phyloP scores from a whole-genome alignment of 1,140 invertebrate species.

The Ceratosolen solmsi region DNA sequence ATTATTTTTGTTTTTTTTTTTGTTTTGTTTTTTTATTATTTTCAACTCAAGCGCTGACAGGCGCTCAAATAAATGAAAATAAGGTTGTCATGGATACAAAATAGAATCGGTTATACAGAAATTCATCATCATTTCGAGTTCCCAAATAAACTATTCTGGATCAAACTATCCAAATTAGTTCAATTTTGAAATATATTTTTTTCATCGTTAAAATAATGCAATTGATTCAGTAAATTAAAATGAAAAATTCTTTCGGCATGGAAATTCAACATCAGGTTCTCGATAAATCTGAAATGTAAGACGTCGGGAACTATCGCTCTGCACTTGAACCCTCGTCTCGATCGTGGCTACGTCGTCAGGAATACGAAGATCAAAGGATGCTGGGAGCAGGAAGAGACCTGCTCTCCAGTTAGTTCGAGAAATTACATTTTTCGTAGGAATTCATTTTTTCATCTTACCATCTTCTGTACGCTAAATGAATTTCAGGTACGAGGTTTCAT shows the following conservation, averaged over 20 bases:
- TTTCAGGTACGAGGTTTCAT: slow-evolving; percentile 61
- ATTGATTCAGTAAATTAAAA: slow-evolving; percentile 10
- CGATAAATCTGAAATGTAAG: slow-evolving; percentile 77
- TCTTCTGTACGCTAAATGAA: slow-evolving; percentile 65
- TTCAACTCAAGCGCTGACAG: too few relatives aligned
- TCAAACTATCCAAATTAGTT: slow-evolving; percentile 31
- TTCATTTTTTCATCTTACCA: slow-evolving; percentile 66
- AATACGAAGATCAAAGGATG: slow-evolving; percentile 77
- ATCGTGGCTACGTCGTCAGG: slow-evolving; percentile 83
- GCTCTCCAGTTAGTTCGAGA: slow-evolving; percentile 68
- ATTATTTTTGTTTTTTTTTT: neutral
- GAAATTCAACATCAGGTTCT: slow-evolving; percentile 73
- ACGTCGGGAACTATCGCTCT: slow-evolving; percentile 79
- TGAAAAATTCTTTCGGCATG: slow-evolving; percentile 19
- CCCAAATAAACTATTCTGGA: neutral
- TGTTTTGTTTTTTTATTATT: too few relatives aligned
- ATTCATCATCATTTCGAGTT: slow-evolving; percentile 1
- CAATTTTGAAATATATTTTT: too few relatives aligned
- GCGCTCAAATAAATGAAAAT: neutral
- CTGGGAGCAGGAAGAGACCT: slow-evolving; percentile 83
- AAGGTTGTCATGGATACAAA: slow-evolving; percentile 18
- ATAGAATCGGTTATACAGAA: neutral
- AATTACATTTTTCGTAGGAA: slow-evolving; percentile 62
- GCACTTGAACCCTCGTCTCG: slow-evolving; percentile 85
- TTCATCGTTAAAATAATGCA: slow-evolving; percentile 24